Evolutionary conservation across 2,797 vertebrate species (phyloP).

Genomic region (Taenioides sp.): DNA sequence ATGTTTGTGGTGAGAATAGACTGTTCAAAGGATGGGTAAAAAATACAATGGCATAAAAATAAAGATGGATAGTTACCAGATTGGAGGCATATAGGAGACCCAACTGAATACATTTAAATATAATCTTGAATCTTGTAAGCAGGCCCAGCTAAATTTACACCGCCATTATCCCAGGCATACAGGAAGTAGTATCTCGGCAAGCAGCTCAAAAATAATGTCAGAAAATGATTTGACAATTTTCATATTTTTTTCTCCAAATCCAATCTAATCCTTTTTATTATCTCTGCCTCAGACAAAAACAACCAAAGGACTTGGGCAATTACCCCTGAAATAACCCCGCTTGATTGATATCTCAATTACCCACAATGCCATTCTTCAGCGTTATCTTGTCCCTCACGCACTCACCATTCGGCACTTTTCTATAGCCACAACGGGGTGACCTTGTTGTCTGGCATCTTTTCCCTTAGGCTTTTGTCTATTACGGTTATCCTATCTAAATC

Average conservation of each 20-base stretch:
- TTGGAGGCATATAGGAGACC: background rate
- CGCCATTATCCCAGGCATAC: slow-evolving; percentile 17
- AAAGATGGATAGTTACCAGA: background rate
- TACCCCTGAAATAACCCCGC: slow-evolving; percentile 78
- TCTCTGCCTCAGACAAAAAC: slow-evolving; percentile 41
- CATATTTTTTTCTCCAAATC: slow-evolving; percentile 21
- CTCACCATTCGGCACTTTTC: slow-evolving; percentile 62
- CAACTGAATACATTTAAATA: slow-evolving; percentile 5
- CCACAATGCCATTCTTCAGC: slow-evolving; percentile 60
- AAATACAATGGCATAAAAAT: background rate
- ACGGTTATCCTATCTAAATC: slow-evolving; percentile 19
- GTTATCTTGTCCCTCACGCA: slow-evolving; percentile 73
- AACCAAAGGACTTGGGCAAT: slow-evolving; percentile 71
- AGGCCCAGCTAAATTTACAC: slow-evolving; percentile 28
- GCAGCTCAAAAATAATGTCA: slow-evolving; percentile 40
- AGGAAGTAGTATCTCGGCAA: slow-evolving; percentile 22
- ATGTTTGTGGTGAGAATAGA: too few relatives aligned
- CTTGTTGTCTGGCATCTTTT: slow-evolving; percentile 52
- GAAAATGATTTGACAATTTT: slow-evolving; percentile 22
- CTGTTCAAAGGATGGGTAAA: background rate
- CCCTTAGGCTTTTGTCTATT: slow-evolving; percentile 35
- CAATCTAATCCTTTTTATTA: slow-evolving; percentile 14
- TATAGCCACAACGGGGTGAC: slow-evolving; percentile 66
- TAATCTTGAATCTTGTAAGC: background rate
- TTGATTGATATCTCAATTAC: slow-evolving; percentile 83